A percentile compares a stretch with the other conserved stretches of the same genome.
These are phyloP conservation scores for Pterocles burchelli DNA, from an alignment of 2,113 vertebrate species.

Conservation along the genomic window DNA sequence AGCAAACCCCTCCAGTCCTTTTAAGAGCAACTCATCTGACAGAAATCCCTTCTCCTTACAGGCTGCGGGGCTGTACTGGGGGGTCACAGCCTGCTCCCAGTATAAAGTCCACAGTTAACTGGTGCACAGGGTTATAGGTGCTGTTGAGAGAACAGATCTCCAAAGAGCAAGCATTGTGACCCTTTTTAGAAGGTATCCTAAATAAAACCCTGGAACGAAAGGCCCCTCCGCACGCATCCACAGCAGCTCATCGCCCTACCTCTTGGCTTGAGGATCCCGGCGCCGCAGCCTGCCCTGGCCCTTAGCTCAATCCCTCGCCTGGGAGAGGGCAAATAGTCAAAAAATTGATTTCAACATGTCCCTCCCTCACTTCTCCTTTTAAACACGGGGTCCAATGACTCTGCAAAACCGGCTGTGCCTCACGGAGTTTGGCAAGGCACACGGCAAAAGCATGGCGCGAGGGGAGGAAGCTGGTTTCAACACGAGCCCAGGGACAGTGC, in stretches of 20 bases:
- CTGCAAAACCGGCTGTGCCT: neutral
- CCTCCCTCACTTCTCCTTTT: slow-evolving; percentile 61
- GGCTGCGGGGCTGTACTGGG: neutral
- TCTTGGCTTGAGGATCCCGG: neutral
- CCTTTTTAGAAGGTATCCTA: neutral
- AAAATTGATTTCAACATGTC: slow-evolving; percentile 42
- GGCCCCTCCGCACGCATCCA: neutral
- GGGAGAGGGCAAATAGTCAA: neutral
- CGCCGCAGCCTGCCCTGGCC: neutral
- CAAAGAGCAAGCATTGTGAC: neutral
- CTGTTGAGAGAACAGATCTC: neutral
- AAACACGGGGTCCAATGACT: neutral
- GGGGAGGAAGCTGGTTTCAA: neutral
- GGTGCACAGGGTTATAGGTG: rapidly evolving
- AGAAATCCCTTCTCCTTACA: neutral
- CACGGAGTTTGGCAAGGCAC: neutral
- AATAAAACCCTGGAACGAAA: neutral
- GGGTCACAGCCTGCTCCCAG: rapidly evolving
- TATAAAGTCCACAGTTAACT: neutral
- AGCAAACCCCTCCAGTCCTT: neutral
- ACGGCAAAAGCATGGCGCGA: neutral
- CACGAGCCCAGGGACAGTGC: neutral
- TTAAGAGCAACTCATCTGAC: neutral
- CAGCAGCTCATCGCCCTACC: neutral
- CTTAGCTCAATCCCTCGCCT: neutral